Percentiles rank a stretch among this genome's conserved stretches.
phyloP scores from a whole-genome alignment of 2,888 invertebrate genomes.

The Microctonus brassicae region DNA sequence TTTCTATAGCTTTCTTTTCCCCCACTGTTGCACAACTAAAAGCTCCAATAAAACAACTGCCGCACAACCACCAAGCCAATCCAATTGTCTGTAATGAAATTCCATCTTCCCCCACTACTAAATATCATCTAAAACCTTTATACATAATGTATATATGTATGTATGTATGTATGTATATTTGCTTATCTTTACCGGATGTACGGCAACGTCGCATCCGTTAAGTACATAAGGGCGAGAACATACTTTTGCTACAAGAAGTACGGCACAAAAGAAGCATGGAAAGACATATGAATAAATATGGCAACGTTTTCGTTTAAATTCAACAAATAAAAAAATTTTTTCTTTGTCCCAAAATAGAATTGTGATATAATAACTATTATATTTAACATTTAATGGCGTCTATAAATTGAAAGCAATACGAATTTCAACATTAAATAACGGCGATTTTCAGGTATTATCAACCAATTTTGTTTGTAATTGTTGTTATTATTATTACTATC shows the following conservation, averaged over 20 bases:
- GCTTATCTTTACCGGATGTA: slow-evolving; percentile 58
- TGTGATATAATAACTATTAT: too few species aligned
- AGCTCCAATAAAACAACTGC: slow-evolving; percentile 10
- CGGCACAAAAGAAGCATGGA: slow-evolving; percentile 38
- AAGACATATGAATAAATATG: slow-evolving; percentile 58
- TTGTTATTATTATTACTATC: slow-evolving; percentile 20
- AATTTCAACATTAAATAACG: neutral
- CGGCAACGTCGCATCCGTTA: slow-evolving; percentile 68
- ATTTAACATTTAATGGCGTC: neutral
- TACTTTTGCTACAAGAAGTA: slow-evolving; percentile 26
- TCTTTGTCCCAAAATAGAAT: too few species aligned
- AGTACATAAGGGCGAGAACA: slow-evolving; percentile 57
- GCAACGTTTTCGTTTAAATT: slow-evolving; percentile 68
- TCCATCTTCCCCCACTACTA: slow-evolving; percentile 50
- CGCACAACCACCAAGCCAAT: slow-evolving; percentile 44
- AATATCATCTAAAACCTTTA: neutral
- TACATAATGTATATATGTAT: neutral
- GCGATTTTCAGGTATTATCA: slow-evolving; percentile 9
- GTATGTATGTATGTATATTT: slow-evolving; percentile 13
- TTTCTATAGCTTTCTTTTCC: neutral
- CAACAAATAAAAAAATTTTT: too few species aligned
- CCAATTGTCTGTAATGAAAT: slow-evolving; percentile 31
- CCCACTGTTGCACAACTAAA: slow-evolving; percentile 30
- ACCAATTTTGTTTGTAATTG: slow-evolving; percentile 35
- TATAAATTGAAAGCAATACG: neutral